Evolutionary conservation across 2,113 vertebrate species (phyloP).

Genomic region (Tetrax tetrax): DNA sequence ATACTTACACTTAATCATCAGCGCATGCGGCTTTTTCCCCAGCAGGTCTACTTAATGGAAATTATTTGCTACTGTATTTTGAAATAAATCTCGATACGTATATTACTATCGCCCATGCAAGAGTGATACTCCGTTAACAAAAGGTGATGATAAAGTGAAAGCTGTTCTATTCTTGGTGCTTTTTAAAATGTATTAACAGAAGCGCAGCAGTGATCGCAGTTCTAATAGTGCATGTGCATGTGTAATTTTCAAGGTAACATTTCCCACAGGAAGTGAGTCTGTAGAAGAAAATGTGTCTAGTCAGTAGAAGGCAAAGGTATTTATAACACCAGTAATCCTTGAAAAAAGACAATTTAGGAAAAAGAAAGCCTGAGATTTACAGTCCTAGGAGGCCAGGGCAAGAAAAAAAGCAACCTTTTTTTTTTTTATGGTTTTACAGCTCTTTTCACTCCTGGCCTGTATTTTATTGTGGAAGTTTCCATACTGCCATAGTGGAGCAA

Average conservation of each 20-base stretch:
- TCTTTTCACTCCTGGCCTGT: constrained; percentile 61
- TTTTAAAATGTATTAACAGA: neutral
- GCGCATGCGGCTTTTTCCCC: constrained; percentile 42
- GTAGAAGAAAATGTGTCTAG: constrained; percentile 66
- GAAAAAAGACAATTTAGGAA: constrained; percentile 69
- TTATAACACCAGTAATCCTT: constrained; percentile 74
- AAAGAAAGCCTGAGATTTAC: constrained; percentile 73
- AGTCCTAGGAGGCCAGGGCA: constrained; percentile 56
- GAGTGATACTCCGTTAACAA: constrained; percentile 35
- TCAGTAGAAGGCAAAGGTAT: constrained; percentile 73
- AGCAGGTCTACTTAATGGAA: constrained; percentile 55
- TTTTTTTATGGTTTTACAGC: constrained; percentile 71
- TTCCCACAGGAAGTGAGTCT: constrained; percentile 72
- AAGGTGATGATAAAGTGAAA: constrained; percentile 2
- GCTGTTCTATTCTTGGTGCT: neutral
- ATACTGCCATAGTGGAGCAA: constrained; percentile 2
- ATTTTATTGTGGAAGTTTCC: constrained; percentile 60
- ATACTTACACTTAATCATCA: neutral
- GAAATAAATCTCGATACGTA: neutral
- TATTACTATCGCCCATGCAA: constrained; percentile 27
- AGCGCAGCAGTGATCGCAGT: constrained; percentile 7
- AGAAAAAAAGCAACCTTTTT: constrained; percentile 51
- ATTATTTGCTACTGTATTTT: constrained; percentile 33
- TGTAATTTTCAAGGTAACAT: constrained; percentile 60
- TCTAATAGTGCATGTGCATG: neutral